Evolutionary conservation across 2,888 invertebrate species (phyloP), one percentile per base, ranked within the genome.

Genomic region (Molorchus minor): DNA sequence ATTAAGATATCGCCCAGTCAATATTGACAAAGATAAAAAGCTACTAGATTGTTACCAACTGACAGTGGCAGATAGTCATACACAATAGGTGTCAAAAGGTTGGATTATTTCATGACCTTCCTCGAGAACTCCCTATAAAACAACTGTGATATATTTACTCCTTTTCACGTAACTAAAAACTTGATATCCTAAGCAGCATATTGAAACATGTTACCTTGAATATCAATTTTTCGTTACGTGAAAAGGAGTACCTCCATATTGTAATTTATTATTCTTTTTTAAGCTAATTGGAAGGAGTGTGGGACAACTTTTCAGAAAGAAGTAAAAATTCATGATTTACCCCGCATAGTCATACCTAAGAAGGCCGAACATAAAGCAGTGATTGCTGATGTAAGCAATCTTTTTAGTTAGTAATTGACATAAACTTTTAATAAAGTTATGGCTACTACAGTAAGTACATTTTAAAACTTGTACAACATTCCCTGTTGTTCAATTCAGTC

Each of bases 271-370:
- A 46, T 33, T 19, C 70, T 65, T 67, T 69, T 83, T 82, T 5
- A 82, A 92, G 89, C 81, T 94, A 59, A 90, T 94, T 72, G 93
- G 93, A 0, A 86, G 90, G 71, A 94, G 91, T 82, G 86, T 96
- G 19, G 92, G 94, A 19, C 93, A 96, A 78, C 82, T 93, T 62
- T 96, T 96, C 81, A 90, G 69, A 92, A 93, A 73, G 93, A 94
- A 79, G 90, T 93, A 8, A 89, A 90, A 80, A 94, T 96, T 69
- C 87, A 90, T 64, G 90, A 94, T 81, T 82, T 96, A 76, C 95
- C 95, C 0, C 87, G 87, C 10, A 85, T 93, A 81, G 82, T 82
- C 56, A 76, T 83, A 49, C 77, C 82, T 8, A 74, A 79, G 69
- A 77, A 81, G 69, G 53, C 65, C 8, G 77, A 77, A 47, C 70